Percentiles rank a stretch among this genome's conserved stretches.
Conservation (phyloP, 1,140 invertebrate species). For the Reticulitermes speratus region DNA sequence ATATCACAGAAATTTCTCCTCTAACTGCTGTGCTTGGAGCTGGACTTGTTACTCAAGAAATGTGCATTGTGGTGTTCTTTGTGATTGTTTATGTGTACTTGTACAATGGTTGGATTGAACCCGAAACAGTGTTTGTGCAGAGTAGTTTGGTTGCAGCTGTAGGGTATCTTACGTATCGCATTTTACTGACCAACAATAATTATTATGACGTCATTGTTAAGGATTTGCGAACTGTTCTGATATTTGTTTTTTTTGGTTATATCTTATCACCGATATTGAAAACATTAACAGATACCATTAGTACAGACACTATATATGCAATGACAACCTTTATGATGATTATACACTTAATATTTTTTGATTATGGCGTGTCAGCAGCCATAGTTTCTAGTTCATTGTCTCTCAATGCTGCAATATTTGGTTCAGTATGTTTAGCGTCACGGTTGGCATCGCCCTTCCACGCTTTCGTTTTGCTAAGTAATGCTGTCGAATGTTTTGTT, state of each 20-base stretch:
- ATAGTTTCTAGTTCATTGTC: slow-evolving; percentile 80
- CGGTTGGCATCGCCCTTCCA: slow-evolving; percentile 79
- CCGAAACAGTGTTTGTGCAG: slow-evolving; percentile 59
- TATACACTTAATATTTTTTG: slow-evolving; percentile 85
- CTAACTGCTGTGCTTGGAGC: slow-evolving; percentile 69
- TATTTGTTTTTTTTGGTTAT: slow-evolving; percentile 81
- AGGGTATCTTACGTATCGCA: slow-evolving; percentile 58
- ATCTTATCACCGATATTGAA: slow-evolving; percentile 88
- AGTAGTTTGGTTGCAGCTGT: slow-evolving; percentile 55
- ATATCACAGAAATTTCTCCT: slow-evolving; percentile 68
- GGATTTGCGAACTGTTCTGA: slow-evolving; percentile 66
- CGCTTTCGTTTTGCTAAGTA: slow-evolving; percentile 83
- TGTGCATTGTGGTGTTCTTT: slow-evolving; percentile 75
- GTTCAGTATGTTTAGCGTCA: slow-evolving; percentile 91
- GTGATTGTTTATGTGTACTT: slow-evolving; percentile 71
- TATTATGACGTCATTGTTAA: slow-evolving; percentile 40
- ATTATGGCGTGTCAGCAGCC: slow-evolving; percentile 83
- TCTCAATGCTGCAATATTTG: slow-evolving; percentile 89
- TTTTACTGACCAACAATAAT: slow-evolving; percentile 42
- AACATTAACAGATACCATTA: slow-evolving; percentile 92
- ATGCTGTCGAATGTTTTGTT: slow-evolving; percentile 85
- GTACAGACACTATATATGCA: slow-evolving; percentile 95
- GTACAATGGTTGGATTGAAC: slow-evolving; percentile 64
- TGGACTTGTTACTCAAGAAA: slow-evolving; percentile 68
- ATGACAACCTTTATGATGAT: slow-evolving; percentile 85